phyloP scores from a whole-genome alignment of 2,113 vertebrate genomes.

The Pelobates fuscus region DNA sequence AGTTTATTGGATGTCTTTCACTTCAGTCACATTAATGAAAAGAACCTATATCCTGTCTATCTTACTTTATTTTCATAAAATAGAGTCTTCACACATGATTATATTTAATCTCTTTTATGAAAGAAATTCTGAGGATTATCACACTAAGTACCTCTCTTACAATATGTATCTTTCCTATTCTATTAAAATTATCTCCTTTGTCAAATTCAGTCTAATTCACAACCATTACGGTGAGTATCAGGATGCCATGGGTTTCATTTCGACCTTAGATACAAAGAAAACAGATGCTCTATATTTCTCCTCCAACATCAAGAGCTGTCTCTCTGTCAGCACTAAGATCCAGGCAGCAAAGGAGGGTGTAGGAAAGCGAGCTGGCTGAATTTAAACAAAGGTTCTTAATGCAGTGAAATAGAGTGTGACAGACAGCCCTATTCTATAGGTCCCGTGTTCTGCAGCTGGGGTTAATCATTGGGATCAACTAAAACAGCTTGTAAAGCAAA shows the following conservation, averaged over 20 bases:
- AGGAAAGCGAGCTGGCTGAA: conserved; percentile 5
- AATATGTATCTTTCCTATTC: conserved; percentile 2
- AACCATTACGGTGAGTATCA: conserved; percentile 13
- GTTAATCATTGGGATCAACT: conserved; percentile 45
- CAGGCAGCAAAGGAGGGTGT: conserved; percentile 6
- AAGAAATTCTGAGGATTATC: too few relatives aligned
- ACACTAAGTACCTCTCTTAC: too few relatives aligned
- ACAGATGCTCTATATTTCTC: conserved; percentile 35
- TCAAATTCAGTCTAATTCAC: conserved; percentile 23
- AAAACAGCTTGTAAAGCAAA: conserved; percentile 35
- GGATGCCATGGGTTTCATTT: conserved; percentile 22
- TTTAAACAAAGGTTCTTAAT: conserved; percentile 23
- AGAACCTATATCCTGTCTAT: too few relatives aligned
- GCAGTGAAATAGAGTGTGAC: conserved; percentile 40
- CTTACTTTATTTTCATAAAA: too few relatives aligned
- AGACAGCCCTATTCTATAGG: conserved; percentile 24
- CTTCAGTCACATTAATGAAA: too few relatives aligned
- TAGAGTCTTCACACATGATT: too few relatives aligned
- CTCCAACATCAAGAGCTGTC: conserved; percentile 29
- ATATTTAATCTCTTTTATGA: too few relatives aligned
- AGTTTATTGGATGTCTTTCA: too few relatives aligned
- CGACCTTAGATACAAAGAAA: conserved; percentile 30
- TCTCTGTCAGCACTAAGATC: conserved; percentile 13
- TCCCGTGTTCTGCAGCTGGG: conserved; percentile 36
- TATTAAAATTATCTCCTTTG: conserved; percentile 33